These are phyloP conservation scores for Eumeta japonica DNA, from an alignment of 1,140 invertebrate species.

Conservation along the genomic window DNA sequence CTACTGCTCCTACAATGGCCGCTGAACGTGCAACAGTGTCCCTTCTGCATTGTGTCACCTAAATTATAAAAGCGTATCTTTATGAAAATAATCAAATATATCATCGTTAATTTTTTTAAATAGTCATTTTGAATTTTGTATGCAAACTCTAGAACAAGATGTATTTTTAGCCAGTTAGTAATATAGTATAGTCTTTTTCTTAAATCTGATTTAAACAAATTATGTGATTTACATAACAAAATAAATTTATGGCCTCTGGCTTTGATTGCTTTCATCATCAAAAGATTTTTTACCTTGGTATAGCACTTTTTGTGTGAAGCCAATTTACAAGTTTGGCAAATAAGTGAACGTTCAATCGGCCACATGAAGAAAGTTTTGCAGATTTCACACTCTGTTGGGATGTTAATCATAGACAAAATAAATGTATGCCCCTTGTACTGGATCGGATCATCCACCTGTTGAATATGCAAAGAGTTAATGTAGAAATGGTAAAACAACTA, in stretches of 20 bases:
- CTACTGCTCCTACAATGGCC: constrained; percentile 45
- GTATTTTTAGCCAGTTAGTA: too few species aligned
- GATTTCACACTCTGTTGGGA: constrained; percentile 93
- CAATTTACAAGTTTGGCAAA: constrained; percentile 83
- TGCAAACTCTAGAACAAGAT: too few species aligned
- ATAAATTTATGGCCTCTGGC: too few species aligned
- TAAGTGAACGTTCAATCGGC: constrained; percentile 87
- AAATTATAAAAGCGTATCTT: too few species aligned
- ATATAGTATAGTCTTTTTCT: too few species aligned
- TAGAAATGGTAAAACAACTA: constrained; percentile 4
- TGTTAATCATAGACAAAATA: constrained; percentile 87
- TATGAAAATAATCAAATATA: constrained; percentile 1
- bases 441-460: constrained; percentile 65
- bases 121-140: too few species aligned
- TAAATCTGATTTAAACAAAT: too few species aligned
- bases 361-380: constrained; percentile 93
- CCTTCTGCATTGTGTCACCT: constrained; percentile 62
- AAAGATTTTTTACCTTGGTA: constrained; percentile 53
- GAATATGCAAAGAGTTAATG: constrained; percentile 7
- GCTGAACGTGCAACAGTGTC: constrained; percentile 50
- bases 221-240: constrained; percentile 1
- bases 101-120: not conserved
- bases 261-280: not conserved
- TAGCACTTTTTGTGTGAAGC: constrained; percentile 95
- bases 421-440: constrained; percentile 83